Base-by-base conservation (phyloP, 2,888 invertebrate species). In the Drosophila paracracens region DNA sequence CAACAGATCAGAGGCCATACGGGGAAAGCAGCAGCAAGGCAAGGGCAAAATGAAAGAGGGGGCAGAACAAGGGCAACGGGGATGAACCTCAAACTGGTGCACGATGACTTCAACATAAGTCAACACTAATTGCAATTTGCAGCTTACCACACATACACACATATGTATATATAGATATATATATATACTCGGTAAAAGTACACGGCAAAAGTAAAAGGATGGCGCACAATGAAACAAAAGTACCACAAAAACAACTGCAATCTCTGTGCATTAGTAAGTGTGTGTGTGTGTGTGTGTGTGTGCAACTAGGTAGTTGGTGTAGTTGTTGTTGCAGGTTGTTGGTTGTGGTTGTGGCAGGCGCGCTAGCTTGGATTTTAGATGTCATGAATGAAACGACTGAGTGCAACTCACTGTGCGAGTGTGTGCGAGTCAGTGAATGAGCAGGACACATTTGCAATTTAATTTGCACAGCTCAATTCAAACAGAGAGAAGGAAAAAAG, bases 111-210 rank as follows among this genome's bases (percentile, higher is more conserved):
- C 74, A 83, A 83, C 85, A 86, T 88, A 86, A 88, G 88, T 86
- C 85, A 86, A 85, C 86, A 86, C 88, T 86, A 86, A 86, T 86
- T 86, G 86, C 86, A 86, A 86, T 85, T 86, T 86, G 88, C 79
- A 79, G 81, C 76, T 78, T 83, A 77, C 71, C 76, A 76, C 74
- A 78, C 65, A 66, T 73, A 61, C 56, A 50, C 53, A 65, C 48
- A 31, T 57, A 69, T 27, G 58, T 18, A 61, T 25, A 59, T 4
- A n/a, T 1, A n/a, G 1, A 40, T 1, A 35, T 35, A 35, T 13
- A 33, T 40, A 40, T n/a, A 11, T 1, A 21, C 5, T 43, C 21
- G 57, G 48, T 29, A 31, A 64, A 27, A 51, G 60, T 29, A 54
- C 38, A 65, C 35, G 67, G 62, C 76, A 70, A 74, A 82, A 77